Conservation (phyloP, 2,797 vertebrate genomes). For the Cyclopterus lumpus region DNA sequence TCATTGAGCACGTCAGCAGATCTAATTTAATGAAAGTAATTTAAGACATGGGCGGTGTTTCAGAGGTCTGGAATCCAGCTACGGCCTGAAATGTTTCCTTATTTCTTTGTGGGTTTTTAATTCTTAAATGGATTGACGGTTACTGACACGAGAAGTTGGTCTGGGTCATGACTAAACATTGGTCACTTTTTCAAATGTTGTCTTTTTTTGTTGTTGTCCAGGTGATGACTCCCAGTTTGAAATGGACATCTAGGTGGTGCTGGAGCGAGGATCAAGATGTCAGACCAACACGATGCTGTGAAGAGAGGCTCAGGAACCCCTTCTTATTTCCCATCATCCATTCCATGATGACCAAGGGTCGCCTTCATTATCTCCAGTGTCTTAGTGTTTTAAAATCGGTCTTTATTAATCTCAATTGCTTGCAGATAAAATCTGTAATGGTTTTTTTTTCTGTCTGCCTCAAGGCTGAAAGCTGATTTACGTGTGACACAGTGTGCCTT, state of each 20-base stretch:
- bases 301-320: conserved; percentile 34
- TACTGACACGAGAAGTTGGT: background rate
- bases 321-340: conserved; percentile 25
- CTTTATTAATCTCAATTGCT: conserved; percentile 24
- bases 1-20: background rate
- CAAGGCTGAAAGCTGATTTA: conserved; percentile 31
- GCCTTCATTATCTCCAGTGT: conserved; percentile 23
- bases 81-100: background rate
- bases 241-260: conserved; percentile 82
- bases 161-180: background rate
- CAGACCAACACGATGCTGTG: conserved; percentile 48
- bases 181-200: conserved; percentile 15
- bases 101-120: background rate
- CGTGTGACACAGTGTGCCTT: conserved; percentile 69
- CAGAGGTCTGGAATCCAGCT: background rate
- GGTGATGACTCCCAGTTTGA: conserved; percentile 85
- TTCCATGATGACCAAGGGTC: conserved; percentile 32
- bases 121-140: background rate
- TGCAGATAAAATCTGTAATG: conserved; percentile 37
- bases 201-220: conserved; percentile 41
- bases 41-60: background rate
- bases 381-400: conserved; percentile 22
- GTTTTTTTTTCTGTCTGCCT: conserved; percentile 33
- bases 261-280: conserved; percentile 14
- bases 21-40: background rate